phyloP scores from a whole-genome alignment of 2,113 vertebrate genomes.

The Aythya baeri region DNA sequence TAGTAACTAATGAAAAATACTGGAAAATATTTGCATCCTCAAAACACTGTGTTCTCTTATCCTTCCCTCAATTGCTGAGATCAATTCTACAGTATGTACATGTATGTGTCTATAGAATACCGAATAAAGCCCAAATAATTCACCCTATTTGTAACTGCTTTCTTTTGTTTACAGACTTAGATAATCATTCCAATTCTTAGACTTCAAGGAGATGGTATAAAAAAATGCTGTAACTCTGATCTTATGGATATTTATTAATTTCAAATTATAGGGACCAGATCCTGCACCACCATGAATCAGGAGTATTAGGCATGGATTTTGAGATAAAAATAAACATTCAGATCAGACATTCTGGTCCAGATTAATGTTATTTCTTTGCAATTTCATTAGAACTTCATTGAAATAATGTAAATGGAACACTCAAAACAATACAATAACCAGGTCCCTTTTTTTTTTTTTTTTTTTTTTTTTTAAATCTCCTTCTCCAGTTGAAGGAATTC shows the following conservation, averaged over 20 bases:
- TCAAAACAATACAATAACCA: not conserved
- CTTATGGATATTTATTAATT: not conserved
- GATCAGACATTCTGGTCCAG: not conserved
- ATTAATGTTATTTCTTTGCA: not conserved
- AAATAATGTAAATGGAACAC: not conserved
- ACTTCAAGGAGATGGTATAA: not conserved
- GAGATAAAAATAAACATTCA: not conserved
- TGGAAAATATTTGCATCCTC: not conserved
- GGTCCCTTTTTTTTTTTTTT: not conserved
- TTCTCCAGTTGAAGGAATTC: not conserved
- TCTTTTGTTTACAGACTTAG: not conserved
- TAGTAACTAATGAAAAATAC: not conserved
- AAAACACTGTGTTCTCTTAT: not conserved
- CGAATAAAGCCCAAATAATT: not conserved
- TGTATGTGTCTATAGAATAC: accelerated
- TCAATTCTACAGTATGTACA: not conserved
- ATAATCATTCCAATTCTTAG: not conserved
- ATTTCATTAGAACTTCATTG: not conserved
- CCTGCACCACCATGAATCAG: not conserved
- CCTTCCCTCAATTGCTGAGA: not conserved
- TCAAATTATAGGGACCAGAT: not conserved
- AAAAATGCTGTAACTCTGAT: not conserved
- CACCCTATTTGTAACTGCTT: not conserved
- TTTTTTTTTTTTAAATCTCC: not conserved
- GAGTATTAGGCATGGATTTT: not conserved